Conservation (phyloP, 2,888 invertebrate species). For the Nephrotoma guestfalica region DNA sequence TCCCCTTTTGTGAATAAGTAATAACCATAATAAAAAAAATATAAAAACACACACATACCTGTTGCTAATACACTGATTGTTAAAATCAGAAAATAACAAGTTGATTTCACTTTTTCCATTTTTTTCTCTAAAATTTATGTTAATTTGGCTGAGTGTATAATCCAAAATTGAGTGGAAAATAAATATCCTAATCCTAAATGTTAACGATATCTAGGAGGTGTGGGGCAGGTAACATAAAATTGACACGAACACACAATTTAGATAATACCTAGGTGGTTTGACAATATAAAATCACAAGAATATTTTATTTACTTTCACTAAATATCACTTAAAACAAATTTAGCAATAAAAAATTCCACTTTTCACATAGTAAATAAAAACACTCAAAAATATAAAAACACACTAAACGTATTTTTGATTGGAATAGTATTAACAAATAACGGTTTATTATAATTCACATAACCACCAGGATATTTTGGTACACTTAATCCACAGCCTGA, state of each 20-base stretch:
- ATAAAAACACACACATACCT: neutral
- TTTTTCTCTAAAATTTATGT: neutral
- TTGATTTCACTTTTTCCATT: neutral
- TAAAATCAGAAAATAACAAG: neutral
- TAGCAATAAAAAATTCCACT: neutral
- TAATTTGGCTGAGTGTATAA: neutral
- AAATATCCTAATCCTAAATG: neutral
- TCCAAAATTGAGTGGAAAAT: neutral
- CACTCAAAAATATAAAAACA: neutral
- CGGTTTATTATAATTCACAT: neutral
- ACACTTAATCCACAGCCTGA: neutral
- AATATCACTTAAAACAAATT: neutral
- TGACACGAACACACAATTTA: neutral
- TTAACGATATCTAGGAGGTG: neutral
- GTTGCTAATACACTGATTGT: neutral
- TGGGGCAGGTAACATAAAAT: neutral
- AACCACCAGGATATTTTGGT: neutral
- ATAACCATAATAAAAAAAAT: neutral
- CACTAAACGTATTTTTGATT: neutral
- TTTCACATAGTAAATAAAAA: neutral
- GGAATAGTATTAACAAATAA: neutral
- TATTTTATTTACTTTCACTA: neutral
- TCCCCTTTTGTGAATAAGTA: neutral
- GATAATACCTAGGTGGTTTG: neutral
- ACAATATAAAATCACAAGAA: neutral